Percentiles rank a stretch among this genome's conserved stretches.
Conservation (phyloP, 2,113 vertebrate genomes). For the Mirza zaza region DNA sequence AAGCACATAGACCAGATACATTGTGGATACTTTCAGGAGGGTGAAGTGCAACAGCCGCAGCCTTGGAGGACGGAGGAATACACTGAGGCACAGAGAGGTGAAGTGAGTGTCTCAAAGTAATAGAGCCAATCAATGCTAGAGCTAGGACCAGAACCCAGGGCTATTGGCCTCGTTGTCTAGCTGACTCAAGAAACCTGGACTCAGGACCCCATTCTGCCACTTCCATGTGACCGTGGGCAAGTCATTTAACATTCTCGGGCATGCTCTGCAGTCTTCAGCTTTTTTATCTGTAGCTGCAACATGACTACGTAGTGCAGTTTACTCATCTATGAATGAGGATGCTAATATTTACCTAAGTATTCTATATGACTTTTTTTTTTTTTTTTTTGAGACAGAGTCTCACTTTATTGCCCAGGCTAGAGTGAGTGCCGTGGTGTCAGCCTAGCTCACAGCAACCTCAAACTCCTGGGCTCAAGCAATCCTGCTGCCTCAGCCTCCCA, state of each 20-base stretch:
- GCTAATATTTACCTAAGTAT: background rate
- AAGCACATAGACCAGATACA: background rate
- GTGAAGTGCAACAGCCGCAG: background rate
- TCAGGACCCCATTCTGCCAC: background rate
- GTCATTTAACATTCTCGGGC: background rate
- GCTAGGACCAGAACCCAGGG: background rate
- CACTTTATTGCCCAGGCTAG: too few relatives aligned
- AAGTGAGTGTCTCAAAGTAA: background rate
- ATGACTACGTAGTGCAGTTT: background rate
- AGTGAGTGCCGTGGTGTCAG: too few relatives aligned
- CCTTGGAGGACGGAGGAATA: background rate
- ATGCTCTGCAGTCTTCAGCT: background rate
- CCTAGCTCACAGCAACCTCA: too few relatives aligned
- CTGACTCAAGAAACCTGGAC: background rate
- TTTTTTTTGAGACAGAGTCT: too few relatives aligned
- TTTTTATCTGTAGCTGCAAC: background rate
- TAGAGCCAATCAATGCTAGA: background rate
- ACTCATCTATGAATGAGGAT: background rate
- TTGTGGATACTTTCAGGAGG: background rate
- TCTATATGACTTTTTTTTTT: background rate
- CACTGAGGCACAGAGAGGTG: background rate
- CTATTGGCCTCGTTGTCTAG: background rate
- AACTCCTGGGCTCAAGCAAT: too few relatives aligned
- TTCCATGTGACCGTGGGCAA: background rate
- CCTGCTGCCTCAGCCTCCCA: too few relatives aligned